Percentiles rank a stretch among this genome's conserved stretches.
Evolutionary conservation across 2,888 invertebrate genomes (phyloP).

Genomic region (Hyposoter didymator): DNA sequence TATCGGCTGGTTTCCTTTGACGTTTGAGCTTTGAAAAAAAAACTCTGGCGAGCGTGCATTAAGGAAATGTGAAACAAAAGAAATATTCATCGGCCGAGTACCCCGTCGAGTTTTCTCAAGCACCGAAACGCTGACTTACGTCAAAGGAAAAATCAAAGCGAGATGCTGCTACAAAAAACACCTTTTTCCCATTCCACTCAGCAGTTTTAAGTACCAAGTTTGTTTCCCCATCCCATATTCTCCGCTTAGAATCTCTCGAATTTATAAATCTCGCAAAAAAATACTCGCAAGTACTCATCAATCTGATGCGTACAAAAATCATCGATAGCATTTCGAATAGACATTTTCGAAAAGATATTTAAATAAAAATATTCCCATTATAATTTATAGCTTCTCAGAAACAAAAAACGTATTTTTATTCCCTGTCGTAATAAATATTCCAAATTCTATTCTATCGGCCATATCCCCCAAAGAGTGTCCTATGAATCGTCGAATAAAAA

Average conservation of each 20-base stretch:
- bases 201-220: slow-evolving; percentile 81
- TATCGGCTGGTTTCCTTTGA: slow-evolving; percentile 58
- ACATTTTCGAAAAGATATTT: neutral
- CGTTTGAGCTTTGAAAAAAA: slow-evolving; percentile 48
- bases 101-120: slow-evolving; percentile 61
- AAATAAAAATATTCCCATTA: too few relatives aligned
- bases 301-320: neutral
- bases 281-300: neutral
- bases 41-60: slow-evolving; percentile 40
- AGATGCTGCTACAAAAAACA: slow-evolving; percentile 8
- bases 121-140: slow-evolving; percentile 10
- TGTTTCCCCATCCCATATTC: slow-evolving; percentile 64
- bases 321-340: neutral
- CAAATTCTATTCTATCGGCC: slow-evolving; percentile 38
- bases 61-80: slow-evolving; percentile 63
- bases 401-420: slow-evolving; percentile 16
- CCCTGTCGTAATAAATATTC: slow-evolving; percentile 64
- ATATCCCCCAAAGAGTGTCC: slow-evolving; percentile 54
- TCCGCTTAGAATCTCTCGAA: slow-evolving; percentile 35
- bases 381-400: neutral
- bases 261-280: slow-evolving; percentile 11
- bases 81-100: slow-evolving; percentile 58
- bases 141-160: slow-evolving; percentile 35
- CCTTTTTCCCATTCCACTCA: slow-evolving; percentile 70
- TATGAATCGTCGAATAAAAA: slow-evolving; percentile 56